Evolutionary conservation across 2,888 invertebrate genomes (phyloP), one percentile per base, ranked within the genome.

Genomic region (Phrixothrix hirtus): DNA sequence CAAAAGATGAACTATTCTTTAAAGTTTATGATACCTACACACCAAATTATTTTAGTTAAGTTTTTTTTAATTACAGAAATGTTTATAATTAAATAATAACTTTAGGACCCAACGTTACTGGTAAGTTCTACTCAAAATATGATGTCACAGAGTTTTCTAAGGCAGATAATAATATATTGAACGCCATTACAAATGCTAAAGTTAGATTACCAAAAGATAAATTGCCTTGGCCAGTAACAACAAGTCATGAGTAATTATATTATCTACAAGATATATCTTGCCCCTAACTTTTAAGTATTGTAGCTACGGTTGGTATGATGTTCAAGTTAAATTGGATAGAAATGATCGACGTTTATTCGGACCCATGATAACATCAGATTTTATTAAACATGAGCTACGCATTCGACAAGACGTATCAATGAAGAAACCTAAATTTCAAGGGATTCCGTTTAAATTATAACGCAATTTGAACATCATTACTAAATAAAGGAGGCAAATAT

Each of bases 81-180:
- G 10, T 29, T 26, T n/a, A 7, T 15, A 25, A 53, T 16, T 13
- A 9, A 2, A 9, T n/a, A 39, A 15, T 45, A 30, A 25, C 63
- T 63, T 46, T 45, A 72, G 72, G 61, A 41, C 59, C 66, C 2
- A 55, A 55, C 12, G 49, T 71, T n/a, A 68, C 73, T 2, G 59
- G 66, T 6, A 75, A 75, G 59, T 74, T 75, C 58, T 75, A 74
- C 56, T 68, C 73, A 5, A 69, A 63, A 56, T 63, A 70, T 57
- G 73, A 75, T 42, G 58, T 53, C 0, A 39, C 56, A 7, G 60
- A 63, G 49, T 52, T 61, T 9, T 61, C 59, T 4, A 55, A 63
- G 15, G 66, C 66, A 1, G 62, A 71, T 49, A 61, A 60, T 2
- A 51, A 58, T 4, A 45, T 70, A 1, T 58, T 73, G 4, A 51